Evolutionary conservation across 64 coral and sea anemone genomes (phyloP).

Genomic region (Trachythela sp.): DNA sequence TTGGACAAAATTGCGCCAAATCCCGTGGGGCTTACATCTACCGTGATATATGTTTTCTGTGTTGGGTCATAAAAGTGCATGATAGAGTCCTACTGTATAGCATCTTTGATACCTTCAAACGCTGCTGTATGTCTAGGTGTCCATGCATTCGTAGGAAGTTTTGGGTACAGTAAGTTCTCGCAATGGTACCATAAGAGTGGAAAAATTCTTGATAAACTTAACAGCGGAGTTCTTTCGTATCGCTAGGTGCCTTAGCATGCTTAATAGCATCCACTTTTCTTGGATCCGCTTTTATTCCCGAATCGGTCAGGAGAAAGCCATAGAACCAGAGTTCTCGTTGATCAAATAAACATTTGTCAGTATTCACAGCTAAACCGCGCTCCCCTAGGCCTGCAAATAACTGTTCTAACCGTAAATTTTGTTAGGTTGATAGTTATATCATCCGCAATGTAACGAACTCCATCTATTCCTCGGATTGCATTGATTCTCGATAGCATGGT

Average conservation of each 20-base stretch:
- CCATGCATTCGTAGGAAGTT: background rate
- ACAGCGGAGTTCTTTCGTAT: background rate
- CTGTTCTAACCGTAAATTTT: background rate
- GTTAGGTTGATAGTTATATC: background rate
- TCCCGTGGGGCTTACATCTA: background rate
- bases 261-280: background rate
- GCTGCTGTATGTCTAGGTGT: background rate
- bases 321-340: too few species aligned
- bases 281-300: background rate
- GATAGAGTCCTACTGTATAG: background rate
- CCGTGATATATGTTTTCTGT: background rate
- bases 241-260: background rate
- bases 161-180: background rate
- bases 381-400: background rate
- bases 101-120: background rate
- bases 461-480: background rate
- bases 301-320: background rate
- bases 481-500: background rate
- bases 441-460: background rate
- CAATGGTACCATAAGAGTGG: background rate
- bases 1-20: background rate
- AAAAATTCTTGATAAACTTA: conserved; percentile 1
- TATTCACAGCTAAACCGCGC: background rate
- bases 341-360: background rate
- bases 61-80: background rate